phyloP scores from a whole-genome alignment of 1,140 invertebrate species.

The Palaemon carinicauda region DNA sequence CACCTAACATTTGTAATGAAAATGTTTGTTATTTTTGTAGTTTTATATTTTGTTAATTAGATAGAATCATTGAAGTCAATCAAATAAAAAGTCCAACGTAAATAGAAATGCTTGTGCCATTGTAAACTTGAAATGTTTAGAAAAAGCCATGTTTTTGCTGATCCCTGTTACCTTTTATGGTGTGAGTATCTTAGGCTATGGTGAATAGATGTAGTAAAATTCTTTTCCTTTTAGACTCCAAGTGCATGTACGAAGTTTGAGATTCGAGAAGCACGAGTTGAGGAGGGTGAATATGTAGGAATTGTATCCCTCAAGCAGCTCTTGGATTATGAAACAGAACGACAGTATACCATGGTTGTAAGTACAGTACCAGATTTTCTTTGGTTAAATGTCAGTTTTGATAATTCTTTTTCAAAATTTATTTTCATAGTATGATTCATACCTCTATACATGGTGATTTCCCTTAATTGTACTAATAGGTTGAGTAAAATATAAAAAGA shows the following conservation, averaged over 20 bases:
- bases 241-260: slow-evolving; percentile 62
- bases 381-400: background rate
- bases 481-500: background rate
- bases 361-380: background rate
- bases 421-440: background rate
- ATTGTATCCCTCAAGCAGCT: slow-evolving; percentile 71
- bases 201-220: background rate
- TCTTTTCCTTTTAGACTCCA: slow-evolving; percentile 60
- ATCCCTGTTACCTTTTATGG: background rate
- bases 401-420: background rate
- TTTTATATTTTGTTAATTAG: too few relatives aligned
- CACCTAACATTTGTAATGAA: too few relatives aligned
- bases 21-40: too few relatives aligned
- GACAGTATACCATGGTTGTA: slow-evolving; percentile 74
- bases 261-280: slow-evolving; percentile 66
- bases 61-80: too few relatives aligned
- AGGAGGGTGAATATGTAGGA: slow-evolving; percentile 76
- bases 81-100: too few relatives aligned
- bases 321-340: slow-evolving; percentile 78
- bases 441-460: slow-evolving; percentile 57
- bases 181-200: background rate
- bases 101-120: too few relatives aligned
- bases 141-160: background rate
- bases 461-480: background rate
- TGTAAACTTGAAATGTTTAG: too few relatives aligned